Percentiles rank a stretch among this genome's conserved stretches.
Evolutionary conservation across 1,140 invertebrate species (phyloP).

Genomic region (Polypedilum vanderplanki): DNA sequence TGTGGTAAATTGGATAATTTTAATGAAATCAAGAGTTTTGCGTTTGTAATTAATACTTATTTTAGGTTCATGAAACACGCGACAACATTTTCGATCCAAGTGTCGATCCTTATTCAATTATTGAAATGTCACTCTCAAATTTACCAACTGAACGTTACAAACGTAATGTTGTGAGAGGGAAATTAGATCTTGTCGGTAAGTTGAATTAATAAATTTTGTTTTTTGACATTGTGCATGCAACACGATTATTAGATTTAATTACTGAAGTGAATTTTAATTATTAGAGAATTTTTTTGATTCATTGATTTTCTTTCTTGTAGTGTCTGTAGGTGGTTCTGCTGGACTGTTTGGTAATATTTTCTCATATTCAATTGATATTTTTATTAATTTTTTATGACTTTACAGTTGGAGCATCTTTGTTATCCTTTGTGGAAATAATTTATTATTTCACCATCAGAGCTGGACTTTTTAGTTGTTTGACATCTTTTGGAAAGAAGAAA

Average conservation of each 20-base stretch:
- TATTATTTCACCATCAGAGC: slow-evolving; percentile 47
- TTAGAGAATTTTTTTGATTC: too few relatives aligned
- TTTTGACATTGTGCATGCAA: slow-evolving; percentile 28
- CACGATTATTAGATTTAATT: not conserved
- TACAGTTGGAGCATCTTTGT: slow-evolving; percentile 53
- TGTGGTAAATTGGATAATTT: slow-evolving; percentile 49
- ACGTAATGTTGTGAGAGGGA: slow-evolving; percentile 53
- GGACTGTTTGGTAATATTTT: slow-evolving; percentile 45
- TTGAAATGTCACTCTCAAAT: slow-evolving; percentile 49
- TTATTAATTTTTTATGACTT: too few relatives aligned
- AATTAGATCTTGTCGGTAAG: slow-evolving; percentile 56
- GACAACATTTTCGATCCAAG: slow-evolving; percentile 7
- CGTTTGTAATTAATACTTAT: not conserved
- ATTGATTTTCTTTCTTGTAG: slow-evolving; percentile 39
- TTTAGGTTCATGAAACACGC: not conserved
- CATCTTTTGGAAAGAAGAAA: too few relatives aligned
- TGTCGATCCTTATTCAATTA: slow-evolving; percentile 40
- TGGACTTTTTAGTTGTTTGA: not conserved
- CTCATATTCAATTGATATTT: too few relatives aligned
- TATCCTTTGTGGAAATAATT: slow-evolving; percentile 56
- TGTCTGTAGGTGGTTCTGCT: slow-evolving; percentile 56
- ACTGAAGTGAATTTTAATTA: not conserved
- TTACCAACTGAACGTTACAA: slow-evolving; percentile 54
- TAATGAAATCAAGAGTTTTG: slow-evolving; percentile 35
- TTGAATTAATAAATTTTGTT: not conserved